Percentiles rank a stretch among this genome's conserved stretches.
Conservation (phyloP, 2,888 invertebrate species). For the Patella ulyssiponensis region DNA sequence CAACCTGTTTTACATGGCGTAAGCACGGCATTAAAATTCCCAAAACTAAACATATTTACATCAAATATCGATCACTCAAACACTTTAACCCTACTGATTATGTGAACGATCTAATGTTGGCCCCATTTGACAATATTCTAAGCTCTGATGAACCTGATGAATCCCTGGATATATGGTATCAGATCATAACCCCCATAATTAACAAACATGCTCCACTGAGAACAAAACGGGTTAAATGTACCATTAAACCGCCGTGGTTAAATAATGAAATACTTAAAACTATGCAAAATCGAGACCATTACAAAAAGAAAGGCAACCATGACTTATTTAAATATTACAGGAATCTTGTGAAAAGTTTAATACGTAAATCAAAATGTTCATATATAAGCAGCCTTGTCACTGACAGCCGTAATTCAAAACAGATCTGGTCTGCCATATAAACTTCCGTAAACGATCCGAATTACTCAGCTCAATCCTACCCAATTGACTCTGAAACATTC, state of each 20-base stretch:
- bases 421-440: not conserved
- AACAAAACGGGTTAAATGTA: too few species aligned
- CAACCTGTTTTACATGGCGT: not conserved
- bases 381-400: not conserved
- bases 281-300: not conserved
- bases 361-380: not conserved
- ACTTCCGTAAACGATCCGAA: not conserved
- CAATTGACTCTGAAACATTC: too few species aligned
- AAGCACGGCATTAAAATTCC: not conserved
- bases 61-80: not conserved
- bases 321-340: slow-evolving; percentile 2
- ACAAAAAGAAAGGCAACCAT: not conserved
- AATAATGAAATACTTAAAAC: not conserved
- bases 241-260: not conserved
- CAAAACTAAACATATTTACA: not conserved
- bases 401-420: not conserved
- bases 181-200: too few species aligned
- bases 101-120: not conserved
- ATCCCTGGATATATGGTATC: too few species aligned
- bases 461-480: too few species aligned
- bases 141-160: not conserved
- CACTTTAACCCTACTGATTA: not conserved
- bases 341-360: not conserved
- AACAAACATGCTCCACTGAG: too few species aligned
- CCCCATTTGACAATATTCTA: not conserved